phyloP scores from a whole-genome alignment of 2,113 vertebrate species.

The Rhadina sibilatrix region DNA sequence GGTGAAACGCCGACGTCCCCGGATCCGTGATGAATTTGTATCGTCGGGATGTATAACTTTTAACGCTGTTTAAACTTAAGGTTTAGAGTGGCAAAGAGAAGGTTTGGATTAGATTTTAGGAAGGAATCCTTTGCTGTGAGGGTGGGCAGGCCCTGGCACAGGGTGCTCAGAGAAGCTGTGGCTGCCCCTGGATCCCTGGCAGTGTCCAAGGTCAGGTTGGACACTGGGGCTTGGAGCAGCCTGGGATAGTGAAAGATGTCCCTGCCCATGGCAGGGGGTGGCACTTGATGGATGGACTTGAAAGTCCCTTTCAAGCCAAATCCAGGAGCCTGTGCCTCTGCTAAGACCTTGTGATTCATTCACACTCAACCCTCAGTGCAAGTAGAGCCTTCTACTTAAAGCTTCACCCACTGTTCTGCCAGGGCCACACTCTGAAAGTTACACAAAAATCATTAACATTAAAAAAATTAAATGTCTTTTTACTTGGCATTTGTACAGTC shows the following conservation, averaged over 20 bases:
- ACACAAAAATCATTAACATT: neutral
- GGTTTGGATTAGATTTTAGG: no score
- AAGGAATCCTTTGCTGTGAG: fast-evolving
- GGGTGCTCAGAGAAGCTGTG: neutral
- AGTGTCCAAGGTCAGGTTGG: neutral
- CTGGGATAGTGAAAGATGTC: fast-evolving
- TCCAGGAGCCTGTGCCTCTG: neutral
- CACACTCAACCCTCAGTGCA: fast-evolving
- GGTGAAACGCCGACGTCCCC: fast-evolving
- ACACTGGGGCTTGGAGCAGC: fast-evolving
- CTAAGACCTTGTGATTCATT: neutral
- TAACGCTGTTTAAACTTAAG: fast-evolving
- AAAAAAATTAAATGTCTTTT: slow-evolving; percentile 7
- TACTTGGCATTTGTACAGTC: neutral
- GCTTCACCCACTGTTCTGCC: neutral
- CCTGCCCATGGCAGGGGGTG: neutral
- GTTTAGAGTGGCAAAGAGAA: neutral
- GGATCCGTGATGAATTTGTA: fast-evolving
- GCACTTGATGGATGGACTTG: fast-evolving
- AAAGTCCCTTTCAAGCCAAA: neutral
- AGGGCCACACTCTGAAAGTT: neutral
- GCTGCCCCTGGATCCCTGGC: neutral
- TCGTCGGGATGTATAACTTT: fast-evolving
- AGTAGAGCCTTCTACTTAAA: neutral
- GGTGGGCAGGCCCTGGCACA: neutral